A percentile compares a stretch with the other conserved stretches of the same genome.
Conservation (phyloP, 2,888 invertebrate species). For the Meiosimyza platycephala region DNA sequence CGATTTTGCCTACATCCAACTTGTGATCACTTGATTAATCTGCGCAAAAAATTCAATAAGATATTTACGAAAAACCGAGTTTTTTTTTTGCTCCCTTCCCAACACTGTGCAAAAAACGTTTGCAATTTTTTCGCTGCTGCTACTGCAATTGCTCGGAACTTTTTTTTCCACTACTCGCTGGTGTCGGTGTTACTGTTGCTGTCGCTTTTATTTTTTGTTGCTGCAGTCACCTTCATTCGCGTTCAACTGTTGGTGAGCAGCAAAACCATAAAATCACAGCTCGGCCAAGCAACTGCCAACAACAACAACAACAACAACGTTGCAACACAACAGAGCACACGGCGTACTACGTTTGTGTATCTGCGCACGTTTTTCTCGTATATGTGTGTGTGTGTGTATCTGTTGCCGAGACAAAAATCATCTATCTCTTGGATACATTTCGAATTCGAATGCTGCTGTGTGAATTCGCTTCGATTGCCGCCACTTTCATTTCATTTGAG, state of each 20-base stretch:
- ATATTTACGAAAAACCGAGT: too few species aligned
- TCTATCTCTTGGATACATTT: conserved; percentile 9
- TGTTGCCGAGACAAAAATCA: conserved; percentile 2
- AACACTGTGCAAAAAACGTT: background rate
- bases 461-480: conserved; percentile 14
- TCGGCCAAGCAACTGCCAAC: background rate
- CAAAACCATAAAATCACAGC: conserved; percentile 13
- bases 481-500: conserved; percentile 13
- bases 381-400: background rate
- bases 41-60: too few species aligned
- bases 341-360: background rate
- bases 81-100: too few species aligned
- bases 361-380: background rate
- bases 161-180: background rate
- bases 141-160: background rate
- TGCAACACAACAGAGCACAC: background rate
- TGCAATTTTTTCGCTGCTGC: background rate
- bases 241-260: background rate
- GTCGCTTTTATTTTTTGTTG: conserved; percentile 5
- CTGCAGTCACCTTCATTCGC: conserved; percentile 21
- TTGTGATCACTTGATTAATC: too few species aligned
- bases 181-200: background rate
- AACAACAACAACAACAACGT: background rate
- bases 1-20: too few species aligned
- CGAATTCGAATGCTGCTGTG: conserved; percentile 22